These are phyloP conservation scores for Drosophila trichaetosa DNA, from an alignment of 2,888 invertebrate genomes.

Conservation along the genomic window DNA sequence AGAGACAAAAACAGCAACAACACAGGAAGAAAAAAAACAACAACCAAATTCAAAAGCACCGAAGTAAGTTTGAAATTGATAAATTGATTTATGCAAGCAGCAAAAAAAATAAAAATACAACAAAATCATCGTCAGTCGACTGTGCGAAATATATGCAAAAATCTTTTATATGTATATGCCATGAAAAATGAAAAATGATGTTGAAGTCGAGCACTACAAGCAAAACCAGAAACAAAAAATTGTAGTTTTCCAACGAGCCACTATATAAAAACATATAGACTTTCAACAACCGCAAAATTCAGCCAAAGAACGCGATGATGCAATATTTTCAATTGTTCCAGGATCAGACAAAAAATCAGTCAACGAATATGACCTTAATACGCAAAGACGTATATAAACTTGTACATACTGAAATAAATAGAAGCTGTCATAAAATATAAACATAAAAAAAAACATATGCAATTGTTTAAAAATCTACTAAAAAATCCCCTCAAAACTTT, in stretches of 20 bases:
- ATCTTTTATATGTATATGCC: conserved; percentile 36
- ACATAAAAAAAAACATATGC: background rate
- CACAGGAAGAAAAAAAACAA: background rate
- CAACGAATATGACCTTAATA: background rate
- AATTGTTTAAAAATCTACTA: background rate
- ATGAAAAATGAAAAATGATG: conserved; percentile 66
- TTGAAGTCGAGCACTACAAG: conserved; percentile 6
- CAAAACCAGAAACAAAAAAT: conserved; percentile 11
- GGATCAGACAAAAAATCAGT: background rate
- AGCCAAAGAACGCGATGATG: conserved; percentile 33
- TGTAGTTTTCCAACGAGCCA: conserved; percentile 28
- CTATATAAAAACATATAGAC: conserved; percentile 7
- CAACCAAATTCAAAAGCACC: conserved; percentile 40
- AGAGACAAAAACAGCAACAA: conserved; percentile 47
- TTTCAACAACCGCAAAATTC: conserved; percentile 27
- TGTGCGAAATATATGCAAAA: conserved; percentile 49
- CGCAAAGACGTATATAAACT: background rate
- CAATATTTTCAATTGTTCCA: conserved; percentile 40
- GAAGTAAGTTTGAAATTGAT: conserved; percentile 75
- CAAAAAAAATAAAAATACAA: conserved; percentile 29
- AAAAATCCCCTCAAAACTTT: background rate
- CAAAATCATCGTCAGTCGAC: conserved; percentile 49
- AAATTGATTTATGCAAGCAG: conserved; percentile 75
- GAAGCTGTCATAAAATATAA: background rate
- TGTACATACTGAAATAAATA: background rate